Evolutionary conservation across 1,140 invertebrate species (phyloP).

Genomic region (Diorhabda sublineata): DNA sequence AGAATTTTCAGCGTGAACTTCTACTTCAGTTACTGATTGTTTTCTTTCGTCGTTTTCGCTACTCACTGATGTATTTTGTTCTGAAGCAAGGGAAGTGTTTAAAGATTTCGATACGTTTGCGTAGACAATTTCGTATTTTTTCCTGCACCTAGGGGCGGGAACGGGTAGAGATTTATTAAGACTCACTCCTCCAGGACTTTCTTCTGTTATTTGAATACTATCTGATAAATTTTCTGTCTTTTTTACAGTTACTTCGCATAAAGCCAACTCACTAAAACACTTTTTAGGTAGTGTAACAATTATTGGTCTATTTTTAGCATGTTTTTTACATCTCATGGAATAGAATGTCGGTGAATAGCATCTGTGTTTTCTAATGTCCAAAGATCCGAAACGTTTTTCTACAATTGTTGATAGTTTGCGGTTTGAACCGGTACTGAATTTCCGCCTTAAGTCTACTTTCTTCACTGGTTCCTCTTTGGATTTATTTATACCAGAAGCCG

Average conservation of each 20-base stretch:
- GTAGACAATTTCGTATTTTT: conserved; percentile 38
- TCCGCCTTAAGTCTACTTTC: conserved; percentile 13
- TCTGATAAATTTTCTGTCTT: conserved; percentile 34
- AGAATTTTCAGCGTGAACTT: conserved; percentile 28
- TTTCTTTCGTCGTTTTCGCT: conserved; percentile 24
- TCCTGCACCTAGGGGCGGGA: conserved; percentile 42
- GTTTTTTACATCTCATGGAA: conserved; percentile 45
- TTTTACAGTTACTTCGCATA: background rate
- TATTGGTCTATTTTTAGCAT: conserved; percentile 42
- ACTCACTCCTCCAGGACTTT: conserved; percentile 26
- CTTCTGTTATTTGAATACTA: conserved; percentile 43
- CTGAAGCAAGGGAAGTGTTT: conserved; percentile 11
- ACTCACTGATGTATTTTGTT: conserved; percentile 28
- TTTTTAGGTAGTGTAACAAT: conserved; percentile 41
- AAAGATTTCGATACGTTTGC: conserved; percentile 33
- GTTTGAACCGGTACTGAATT: background rate
- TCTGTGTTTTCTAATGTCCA: conserved; percentile 44
- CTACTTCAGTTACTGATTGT: conserved; percentile 31
- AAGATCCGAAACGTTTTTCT: conserved; percentile 39
- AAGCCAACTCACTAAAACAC: conserved; percentile 22
- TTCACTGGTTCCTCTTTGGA: conserved; percentile 6
- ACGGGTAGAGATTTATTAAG: conserved; percentile 28
- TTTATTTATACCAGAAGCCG: conserved; percentile 33
- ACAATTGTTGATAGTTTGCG: conserved; percentile 8
- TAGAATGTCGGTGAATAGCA: conserved; percentile 47